These are phyloP conservation scores for Cephalotes varians DNA, from an alignment of 2,888 invertebrate species.

Conservation along the genomic window DNA sequence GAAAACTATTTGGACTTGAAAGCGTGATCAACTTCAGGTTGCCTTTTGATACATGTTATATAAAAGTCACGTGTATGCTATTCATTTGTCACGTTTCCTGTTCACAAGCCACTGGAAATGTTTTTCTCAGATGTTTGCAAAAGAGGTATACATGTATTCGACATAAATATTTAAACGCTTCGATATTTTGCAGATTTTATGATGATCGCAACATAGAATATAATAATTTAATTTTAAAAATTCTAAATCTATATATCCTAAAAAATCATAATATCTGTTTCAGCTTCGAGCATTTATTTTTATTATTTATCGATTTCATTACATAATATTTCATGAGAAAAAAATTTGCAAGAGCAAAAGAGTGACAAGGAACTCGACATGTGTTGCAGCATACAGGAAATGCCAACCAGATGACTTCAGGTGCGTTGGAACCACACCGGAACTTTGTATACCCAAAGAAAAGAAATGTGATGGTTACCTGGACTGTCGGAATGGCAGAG, in stretches of 20 bases:
- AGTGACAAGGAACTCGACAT: background rate
- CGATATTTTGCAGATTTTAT: background rate
- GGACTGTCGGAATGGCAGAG: conserved; percentile 94
- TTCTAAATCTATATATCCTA: too few relatives aligned
- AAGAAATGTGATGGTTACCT: conserved; percentile 96
- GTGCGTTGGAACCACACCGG: conserved; percentile 90
- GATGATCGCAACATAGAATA: background rate
- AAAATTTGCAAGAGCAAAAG: conserved; percentile 13
- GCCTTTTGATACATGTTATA: conserved; percentile 30
- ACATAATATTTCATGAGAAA: background rate
- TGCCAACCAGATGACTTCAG: conserved; percentile 95
- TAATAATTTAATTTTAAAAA: too few relatives aligned
- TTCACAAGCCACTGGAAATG: background rate
- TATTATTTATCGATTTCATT: conserved; percentile 36
- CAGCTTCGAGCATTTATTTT: background rate
- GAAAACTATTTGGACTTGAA: background rate
- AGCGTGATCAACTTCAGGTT: conserved; percentile 20
- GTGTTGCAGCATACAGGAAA: conserved; percentile 92
- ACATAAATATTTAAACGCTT: background rate
- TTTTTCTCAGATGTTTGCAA: background rate
- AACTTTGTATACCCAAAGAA: conserved; percentile 94
- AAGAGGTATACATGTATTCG: background rate
- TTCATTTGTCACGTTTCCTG: conserved; percentile 25
- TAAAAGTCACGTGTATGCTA: conserved; percentile 3
- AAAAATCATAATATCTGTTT: background rate